Base-by-base conservation (phyloP, 1,140 invertebrate species). In the Brachionus calyciflorus region DNA sequence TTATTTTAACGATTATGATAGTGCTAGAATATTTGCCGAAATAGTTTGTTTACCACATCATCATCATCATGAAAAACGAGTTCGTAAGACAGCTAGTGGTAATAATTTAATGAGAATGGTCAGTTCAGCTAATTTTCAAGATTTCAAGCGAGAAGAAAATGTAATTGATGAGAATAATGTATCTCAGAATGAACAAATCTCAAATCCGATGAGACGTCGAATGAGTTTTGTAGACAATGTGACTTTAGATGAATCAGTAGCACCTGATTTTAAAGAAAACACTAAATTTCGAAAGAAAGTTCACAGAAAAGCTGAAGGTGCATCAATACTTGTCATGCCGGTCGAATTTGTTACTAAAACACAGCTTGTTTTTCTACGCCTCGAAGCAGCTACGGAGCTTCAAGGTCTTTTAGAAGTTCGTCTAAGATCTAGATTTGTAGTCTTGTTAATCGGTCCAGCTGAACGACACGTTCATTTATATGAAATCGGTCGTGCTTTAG, bases 391-490 rank as follows among this genome's bases (percentile, higher is more conserved):
- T 3, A 69, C 79, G 26, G 70, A 79, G 24, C 77, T 85, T 7
- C 81, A 79, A 12, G 82, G 83, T 65, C 73, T 86, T 12, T 81
- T 82, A 0, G 84, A 86, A 79, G 81, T 86, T 46, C 80, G 81
- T 1, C 79, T 83, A 41, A 82, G 82, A 2, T 81, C 82, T 12
- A 44, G 76, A 12, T 85, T 85, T 69, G 51, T 86, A 12, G 83
- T 84, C 77, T 51, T 85, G 19, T 49, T 83, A 2, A 79, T 84
- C 1, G 81, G 80, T 3, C 83, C 83, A 19, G 37, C 69, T 21
- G 81, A 79, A 19, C 75, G 53, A 77, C 14, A 28, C 17, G 24
- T 7, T n/a, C 44, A 48, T 14, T 78, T 65, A 19, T 78, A 77
- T 48, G 81, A 84, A 78, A 78, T 84, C 12, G 83, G 85, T 9